Evolutionary conservation across 2,113 vertebrate genomes (phyloP), one percentile per base, ranked within the genome.

Genomic region (Clarias gariepinus): DNA sequence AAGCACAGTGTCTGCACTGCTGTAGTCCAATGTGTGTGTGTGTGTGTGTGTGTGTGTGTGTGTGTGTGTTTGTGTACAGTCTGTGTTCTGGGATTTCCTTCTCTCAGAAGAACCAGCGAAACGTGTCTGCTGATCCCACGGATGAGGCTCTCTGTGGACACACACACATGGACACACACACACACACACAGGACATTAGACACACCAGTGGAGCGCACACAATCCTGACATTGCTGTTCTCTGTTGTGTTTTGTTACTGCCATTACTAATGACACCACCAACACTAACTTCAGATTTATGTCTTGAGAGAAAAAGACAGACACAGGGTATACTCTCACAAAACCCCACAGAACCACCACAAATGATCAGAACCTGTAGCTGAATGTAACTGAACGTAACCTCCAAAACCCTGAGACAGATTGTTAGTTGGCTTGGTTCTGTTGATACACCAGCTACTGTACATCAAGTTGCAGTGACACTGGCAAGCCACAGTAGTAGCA

Each of bases 151-250:
- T 88, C 89, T 90, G 89, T 97, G 90, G 91, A 97, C 69, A 83
- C 95, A 96, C 98, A 92, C 95, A 98, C 91, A 98, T 96, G 0
- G 96, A 28, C 12, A 66, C 66, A 58, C 91, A 92, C 97, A 92
- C 95, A 98, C 91, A 98, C 96, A 0, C 96, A 97, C 96, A 94
- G 97, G 97, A 36, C 1, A 11, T 82, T 95, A 96, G 96, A 92
- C 94, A 96, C 0, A 96, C 95, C 55, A 77, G 25, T 28, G 74
- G 47, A 33, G 94, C 98, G 80, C 95, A 96, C 84, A 96, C 94
- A 0, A 96, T 98, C 90, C 1, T 78, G 74, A 78, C 52, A 28
- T 10, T 53, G 23, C 11, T 76, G 41, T 6, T 28, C 25, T 18
- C 25, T 28, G 25, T 10, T 78, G 74, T 55, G 52, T 57, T 55